A percentile compares a stretch with the other conserved stretches of the same genome.
phyloP scores from a whole-genome alignment of 2,888 invertebrate species.

The Cryptophagus acutangulus region DNA sequence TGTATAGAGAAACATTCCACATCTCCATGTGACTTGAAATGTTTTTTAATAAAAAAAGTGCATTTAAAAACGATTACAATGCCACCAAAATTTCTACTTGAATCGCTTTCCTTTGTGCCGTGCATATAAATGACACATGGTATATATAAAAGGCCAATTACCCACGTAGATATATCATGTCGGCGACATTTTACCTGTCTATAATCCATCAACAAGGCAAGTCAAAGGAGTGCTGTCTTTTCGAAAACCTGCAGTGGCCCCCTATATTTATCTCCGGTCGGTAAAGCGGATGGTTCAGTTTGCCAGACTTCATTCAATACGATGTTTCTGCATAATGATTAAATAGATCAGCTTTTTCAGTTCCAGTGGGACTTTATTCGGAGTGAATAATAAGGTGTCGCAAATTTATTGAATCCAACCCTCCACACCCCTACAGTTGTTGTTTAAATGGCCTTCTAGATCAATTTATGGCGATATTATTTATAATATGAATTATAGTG shows the following conservation, averaged over 20 bases:
- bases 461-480: conserved; percentile 31
- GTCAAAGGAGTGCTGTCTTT: conserved; percentile 16
- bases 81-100: background rate
- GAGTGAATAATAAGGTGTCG: too few relatives aligned
- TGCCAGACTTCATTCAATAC: too few relatives aligned
- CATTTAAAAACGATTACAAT: background rate
- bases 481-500: conserved; percentile 35
- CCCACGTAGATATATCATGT: conserved; percentile 24
- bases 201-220: conserved; percentile 22
- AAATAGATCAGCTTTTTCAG: too few relatives aligned
- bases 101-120: conserved; percentile 12
- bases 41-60: too few relatives aligned
- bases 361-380: too few relatives aligned
- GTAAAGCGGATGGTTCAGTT: too few relatives aligned
- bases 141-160: conserved; percentile 27
- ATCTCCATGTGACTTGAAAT: too few relatives aligned
- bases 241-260: conserved; percentile 6
- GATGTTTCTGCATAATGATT: too few relatives aligned
- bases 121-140: conserved; percentile 25
- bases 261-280: too few relatives aligned
- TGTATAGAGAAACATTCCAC: too few relatives aligned
- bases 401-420: too few relatives aligned
- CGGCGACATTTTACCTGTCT: conserved; percentile 24
- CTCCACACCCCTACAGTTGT: too few relatives aligned
- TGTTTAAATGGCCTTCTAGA: conserved; percentile 23